Evolutionary conservation across 2,888 invertebrate genomes (phyloP), one percentile per base, ranked within the genome.

Genomic region (Acleris literana): DNA sequence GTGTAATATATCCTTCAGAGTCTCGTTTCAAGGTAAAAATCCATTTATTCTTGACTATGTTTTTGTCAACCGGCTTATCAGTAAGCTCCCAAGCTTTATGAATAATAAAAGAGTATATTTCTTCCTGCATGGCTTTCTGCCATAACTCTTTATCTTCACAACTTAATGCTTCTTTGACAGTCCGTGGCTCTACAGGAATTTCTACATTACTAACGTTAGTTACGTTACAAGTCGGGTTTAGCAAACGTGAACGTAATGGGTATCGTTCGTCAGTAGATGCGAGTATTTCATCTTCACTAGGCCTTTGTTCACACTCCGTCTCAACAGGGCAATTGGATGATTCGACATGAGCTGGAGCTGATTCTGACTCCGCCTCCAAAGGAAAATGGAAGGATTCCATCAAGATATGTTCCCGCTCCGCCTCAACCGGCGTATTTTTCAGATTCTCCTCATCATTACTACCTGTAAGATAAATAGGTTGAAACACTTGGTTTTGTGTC

Each of bases 111-210:
- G 52, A 61, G 29, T 61, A 44, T 4, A 52, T 61, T 20, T 61
- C 53, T 33, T 61, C 52, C n/a, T 62, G 52, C 61, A 62, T 54
- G 22, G 54, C 62, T 48, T 54, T 43, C 44, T 43, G 52, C 52
- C 20, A 51, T 7, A 61, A 44, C 44, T 53, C 25, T 39, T 22
- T 52, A 51, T 53, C 43, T 25, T 52, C 53, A 25, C 44, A 53
- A 33, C 13, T 52, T n/a, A 61, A 44, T 5, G 43, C 22, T 52
- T 53, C 52, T 44, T 53, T 61, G 25, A 61, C 44, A 39, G 49
- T 20, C n/a, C 33, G 48, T 18, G 51, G 59, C 33, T 51, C 33
- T 33, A 25, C 17, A 18, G 58, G 29, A 29, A 49, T 17, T 49
- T 16, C 29, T 17, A 48, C 58, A 29, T 53, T 52, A 54, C 54